Evolutionary conservation across 2,888 invertebrate genomes (phyloP).

Genomic region (Pterostichus madidus): DNA sequence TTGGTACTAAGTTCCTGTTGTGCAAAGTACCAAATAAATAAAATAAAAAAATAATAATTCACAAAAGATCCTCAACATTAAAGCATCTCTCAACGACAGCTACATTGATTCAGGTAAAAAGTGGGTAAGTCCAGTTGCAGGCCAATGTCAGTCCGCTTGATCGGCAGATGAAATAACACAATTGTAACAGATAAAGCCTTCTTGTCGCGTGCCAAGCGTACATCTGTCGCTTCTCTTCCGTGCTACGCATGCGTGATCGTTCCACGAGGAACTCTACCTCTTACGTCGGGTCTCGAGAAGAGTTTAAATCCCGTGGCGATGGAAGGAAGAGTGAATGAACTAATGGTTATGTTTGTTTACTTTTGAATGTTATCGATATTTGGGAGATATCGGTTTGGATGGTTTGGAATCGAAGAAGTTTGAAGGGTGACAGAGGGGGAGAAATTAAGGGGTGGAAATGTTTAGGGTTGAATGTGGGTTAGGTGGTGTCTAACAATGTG

Average conservation of each 20-base stretch:
- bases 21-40: too few species aligned
- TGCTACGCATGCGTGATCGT: not conserved
- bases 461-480: too few species aligned
- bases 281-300: not conserved
- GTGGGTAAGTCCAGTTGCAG: slow-evolving; percentile 40
- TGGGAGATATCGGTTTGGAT: too few species aligned
- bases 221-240: slow-evolving; percentile 69
- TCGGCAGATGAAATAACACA: slow-evolving; percentile 76
- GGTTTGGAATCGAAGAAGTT: too few species aligned
- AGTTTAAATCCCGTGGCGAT: not conserved
- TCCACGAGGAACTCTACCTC: not conserved
- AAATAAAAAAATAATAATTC: not conserved
- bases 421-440: too few species aligned
- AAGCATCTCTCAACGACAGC: not conserved
- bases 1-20: too few species aligned
- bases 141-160: slow-evolving; percentile 14
- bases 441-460: too few species aligned
- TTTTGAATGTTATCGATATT: too few species aligned
- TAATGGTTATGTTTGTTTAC: too few species aligned
- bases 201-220: slow-evolving; percentile 74
- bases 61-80: not conserved
- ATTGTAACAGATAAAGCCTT: slow-evolving; percentile 75
- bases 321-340: too few species aligned
- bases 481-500: too few species aligned
- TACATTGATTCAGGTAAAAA: not conserved